Evolutionary conservation across 2,888 invertebrate genomes (phyloP).

Genomic region (Campoplex nolae): DNA sequence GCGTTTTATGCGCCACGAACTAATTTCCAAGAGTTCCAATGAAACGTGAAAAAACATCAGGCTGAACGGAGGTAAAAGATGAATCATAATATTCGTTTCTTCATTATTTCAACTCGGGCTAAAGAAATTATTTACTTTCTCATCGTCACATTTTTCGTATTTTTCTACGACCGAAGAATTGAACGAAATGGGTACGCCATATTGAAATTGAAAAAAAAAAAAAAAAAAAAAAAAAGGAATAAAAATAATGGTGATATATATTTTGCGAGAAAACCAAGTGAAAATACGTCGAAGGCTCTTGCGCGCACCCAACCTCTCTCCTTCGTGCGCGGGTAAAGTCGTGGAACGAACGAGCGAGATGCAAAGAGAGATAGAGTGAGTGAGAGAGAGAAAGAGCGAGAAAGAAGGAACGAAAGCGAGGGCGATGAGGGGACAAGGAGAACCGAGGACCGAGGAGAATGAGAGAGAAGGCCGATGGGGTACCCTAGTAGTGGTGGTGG

Average conservation of each 20-base stretch:
- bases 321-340: slow-evolving; percentile 68
- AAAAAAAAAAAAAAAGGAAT: too few species aligned
- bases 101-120: slow-evolving; percentile 14
- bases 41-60: neutral
- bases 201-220: slow-evolving; percentile 47
- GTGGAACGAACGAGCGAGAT: slow-evolving; percentile 63
- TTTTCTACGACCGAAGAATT: slow-evolving; percentile 1
- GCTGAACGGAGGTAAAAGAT: slow-evolving; percentile 12
- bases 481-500: slow-evolving; percentile 34
- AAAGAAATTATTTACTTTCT: neutral
- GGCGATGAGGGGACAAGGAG: slow-evolving; percentile 69
- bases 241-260: slow-evolving; percentile 22
- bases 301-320: slow-evolving; percentile 72
- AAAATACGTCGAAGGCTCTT: slow-evolving; percentile 77
- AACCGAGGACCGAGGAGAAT: slow-evolving; percentile 71
- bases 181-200: slow-evolving; percentile 50
- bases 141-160: slow-evolving; percentile 23
- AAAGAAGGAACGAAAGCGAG: slow-evolving; percentile 67
- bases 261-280: slow-evolving; percentile 71
- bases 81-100: slow-evolving; percentile 15
- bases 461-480: slow-evolving; percentile 61
- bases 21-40: neutral
- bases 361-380: slow-evolving; percentile 55
- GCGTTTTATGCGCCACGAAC: slow-evolving; percentile 18
- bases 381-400: slow-evolving; percentile 65